Evolutionary conservation across 2,888 invertebrate genomes (phyloP).

Genomic region (Chrysomela aeneicollis): DNA sequence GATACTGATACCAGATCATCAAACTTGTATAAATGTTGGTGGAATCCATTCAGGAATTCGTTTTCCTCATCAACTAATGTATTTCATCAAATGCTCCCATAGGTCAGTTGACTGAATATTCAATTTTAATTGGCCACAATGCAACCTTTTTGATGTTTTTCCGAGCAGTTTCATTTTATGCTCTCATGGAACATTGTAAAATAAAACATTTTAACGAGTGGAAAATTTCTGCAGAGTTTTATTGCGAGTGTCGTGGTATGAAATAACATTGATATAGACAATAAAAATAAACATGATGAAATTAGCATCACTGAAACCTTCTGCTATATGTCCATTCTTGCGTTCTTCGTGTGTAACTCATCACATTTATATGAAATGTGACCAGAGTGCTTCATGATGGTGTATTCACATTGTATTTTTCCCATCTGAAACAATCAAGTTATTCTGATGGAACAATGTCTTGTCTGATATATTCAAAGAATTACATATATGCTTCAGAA

Average conservation of each 20-base stretch:
- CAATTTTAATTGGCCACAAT: neutral
- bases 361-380: too few relatives aligned
- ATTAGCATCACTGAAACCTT: neutral
- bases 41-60: too few relatives aligned
- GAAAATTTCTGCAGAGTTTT: neutral
- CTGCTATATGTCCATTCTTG: neutral
- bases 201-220: constrained; percentile 14
- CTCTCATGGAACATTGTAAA: neutral
- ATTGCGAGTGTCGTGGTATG: neutral
- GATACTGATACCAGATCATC: too few relatives aligned
- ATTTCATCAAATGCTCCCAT: neutral
- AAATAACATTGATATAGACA: neutral
- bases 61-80: too few relatives aligned
- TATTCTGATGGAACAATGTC: too few relatives aligned
- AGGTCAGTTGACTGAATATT: constrained; percentile 2
- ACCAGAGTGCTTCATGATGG: too few relatives aligned
- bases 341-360: neutral
- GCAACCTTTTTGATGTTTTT: constrained; percentile 15
- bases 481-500: too few relatives aligned
- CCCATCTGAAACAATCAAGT: too few relatives aligned
- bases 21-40: too few relatives aligned
- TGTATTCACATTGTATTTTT: too few relatives aligned
- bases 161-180: neutral
- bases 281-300: neutral
- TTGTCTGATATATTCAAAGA: too few relatives aligned